phyloP scores from a whole-genome alignment of 1,140 invertebrate species.

The Aphis craccivora region DNA sequence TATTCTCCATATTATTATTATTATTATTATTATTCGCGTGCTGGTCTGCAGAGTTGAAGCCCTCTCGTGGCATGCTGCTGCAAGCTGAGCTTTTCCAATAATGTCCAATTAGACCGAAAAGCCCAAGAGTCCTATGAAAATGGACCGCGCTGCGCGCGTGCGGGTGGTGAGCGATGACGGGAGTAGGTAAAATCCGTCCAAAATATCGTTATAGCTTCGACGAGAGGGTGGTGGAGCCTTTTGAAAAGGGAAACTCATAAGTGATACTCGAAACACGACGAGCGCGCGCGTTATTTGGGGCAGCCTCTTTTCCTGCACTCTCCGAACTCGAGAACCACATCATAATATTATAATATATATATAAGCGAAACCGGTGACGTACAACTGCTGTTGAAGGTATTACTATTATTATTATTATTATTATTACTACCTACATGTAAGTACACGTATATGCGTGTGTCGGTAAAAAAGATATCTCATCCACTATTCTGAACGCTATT shows the following conservation, averaged over 20 bases:
- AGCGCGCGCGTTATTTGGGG: neutral
- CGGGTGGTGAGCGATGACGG: neutral
- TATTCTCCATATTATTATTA: neutral
- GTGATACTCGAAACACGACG: slow-evolving; percentile 55
- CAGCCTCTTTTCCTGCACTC: neutral
- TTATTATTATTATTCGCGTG: slow-evolving; percentile 4
- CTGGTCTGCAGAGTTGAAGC: slow-evolving; percentile 1
- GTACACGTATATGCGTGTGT: neutral
- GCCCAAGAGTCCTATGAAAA: neutral
- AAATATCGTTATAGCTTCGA: slow-evolving; percentile 41
- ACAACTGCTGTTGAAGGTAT: neutral
- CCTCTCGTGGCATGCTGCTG: slow-evolving; percentile 31
- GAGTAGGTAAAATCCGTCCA: slow-evolving; percentile 19
- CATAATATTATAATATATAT: neutral
- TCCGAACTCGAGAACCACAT: neutral
- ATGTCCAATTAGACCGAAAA: slow-evolving; percentile 51
- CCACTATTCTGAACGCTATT: neutral
- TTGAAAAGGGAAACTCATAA: slow-evolving; percentile 49
- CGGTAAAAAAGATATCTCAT: neutral
- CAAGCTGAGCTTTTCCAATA: slow-evolving; percentile 52
- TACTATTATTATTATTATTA: neutral
- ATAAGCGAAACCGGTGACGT: neutral
- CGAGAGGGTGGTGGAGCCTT: neutral
- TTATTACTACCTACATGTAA: neutral
- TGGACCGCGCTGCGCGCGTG: neutral